Base-by-base conservation (phyloP, 2,113 vertebrate genomes). In the Notiomystis cincta region DNA sequence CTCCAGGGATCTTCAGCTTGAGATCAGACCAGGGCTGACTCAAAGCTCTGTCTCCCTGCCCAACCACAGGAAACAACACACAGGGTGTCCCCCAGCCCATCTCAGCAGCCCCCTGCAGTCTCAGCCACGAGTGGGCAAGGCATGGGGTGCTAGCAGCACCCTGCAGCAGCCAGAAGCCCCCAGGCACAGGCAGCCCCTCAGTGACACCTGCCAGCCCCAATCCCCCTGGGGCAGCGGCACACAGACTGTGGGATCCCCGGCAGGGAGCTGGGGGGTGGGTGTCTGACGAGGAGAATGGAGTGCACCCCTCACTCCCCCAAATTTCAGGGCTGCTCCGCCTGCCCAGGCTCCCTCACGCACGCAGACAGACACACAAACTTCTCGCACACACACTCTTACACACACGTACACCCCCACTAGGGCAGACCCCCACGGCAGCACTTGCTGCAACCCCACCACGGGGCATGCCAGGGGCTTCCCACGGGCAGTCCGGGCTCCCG, bases 191-290 rank as follows among this genome's bases (percentile, higher is more conserved):
- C 37, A 70, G 56, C 15, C 56, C 27, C 54, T 21, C 40, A 37
- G 70, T 0, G 4, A 72, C 18, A 13, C 60, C n/a, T 21, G 53
- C 48, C 54, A 80, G 60, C 48, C 15, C 45, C 56, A 69, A 53
- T 25, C 30, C 40, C 53, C 48, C 17, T 0, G 0, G 57, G 38
- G 35, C 66, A 67, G 60, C 0, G 2, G 64, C 44, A 90, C 51
- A 50, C 0, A 0, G 42, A 47, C 50, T 37, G 38, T 6, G 8
- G 62, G 54, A 88, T 53, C 57, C 53, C 47, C 0, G 0, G 35
- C 1, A 6, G 14, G 62, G 37, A 82, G 48, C 62, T 56, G 30
- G 37, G 25, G 4, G 37, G 25, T 24, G 8, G 9, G 4, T 16
- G 14, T 25, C 21, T 16, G 13, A n/a, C 0, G 0, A 58, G 73